These are phyloP conservation scores for Urosaurus nigricauda DNA, from an alignment of 2,797 vertebrate species.

Conservation along the genomic window DNA sequence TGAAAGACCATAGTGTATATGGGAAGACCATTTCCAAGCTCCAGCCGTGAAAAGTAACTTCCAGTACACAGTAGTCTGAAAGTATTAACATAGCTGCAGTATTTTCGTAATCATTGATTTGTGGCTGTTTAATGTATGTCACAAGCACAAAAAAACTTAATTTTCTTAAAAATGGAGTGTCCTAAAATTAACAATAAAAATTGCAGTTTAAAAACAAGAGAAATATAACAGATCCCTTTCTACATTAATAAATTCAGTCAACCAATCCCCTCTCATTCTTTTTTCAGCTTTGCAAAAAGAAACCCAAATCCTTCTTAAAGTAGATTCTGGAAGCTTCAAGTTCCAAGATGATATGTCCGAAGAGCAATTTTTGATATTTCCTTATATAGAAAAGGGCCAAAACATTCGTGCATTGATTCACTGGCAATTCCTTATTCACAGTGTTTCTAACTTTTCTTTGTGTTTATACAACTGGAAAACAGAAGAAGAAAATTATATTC, in stretches of 20 bases:
- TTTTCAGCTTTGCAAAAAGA: slow-evolving; percentile 80
- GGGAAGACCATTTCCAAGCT: slow-evolving; percentile 11
- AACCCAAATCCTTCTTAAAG: slow-evolving; percentile 80
- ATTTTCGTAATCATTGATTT: slow-evolving; percentile 13
- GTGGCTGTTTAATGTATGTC: slow-evolving; percentile 51
- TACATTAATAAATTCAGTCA: slow-evolving; percentile 76
- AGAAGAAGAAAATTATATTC: slow-evolving; percentile 34
- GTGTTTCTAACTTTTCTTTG: slow-evolving; percentile 21
- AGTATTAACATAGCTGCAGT: slow-evolving; percentile 32
- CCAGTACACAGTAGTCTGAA: slow-evolving; percentile 45
- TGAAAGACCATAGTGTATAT: slow-evolving; percentile 29
- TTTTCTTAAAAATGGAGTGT: too few relatives aligned
- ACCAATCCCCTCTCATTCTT: slow-evolving; percentile 82
- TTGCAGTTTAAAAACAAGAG: slow-evolving; percentile 61
- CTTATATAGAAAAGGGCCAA: slow-evolving; percentile 59
- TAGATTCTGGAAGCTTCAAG: slow-evolving; percentile 57
- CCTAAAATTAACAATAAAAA: slow-evolving; percentile 45
- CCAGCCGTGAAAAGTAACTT: slow-evolving; percentile 29
- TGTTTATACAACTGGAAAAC: slow-evolving; percentile 4
- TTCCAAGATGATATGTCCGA: slow-evolving; percentile 65
- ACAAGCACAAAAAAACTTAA: slow-evolving; percentile 42
- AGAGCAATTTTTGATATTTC: slow-evolving; percentile 55
- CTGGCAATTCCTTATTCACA: slow-evolving; percentile 36
- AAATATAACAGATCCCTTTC: slow-evolving; percentile 75
- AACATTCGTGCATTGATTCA: slow-evolving; percentile 49